Evolutionary conservation across 1,140 invertebrate species (phyloP).

Genomic region (Drosophila teissieri): DNA sequence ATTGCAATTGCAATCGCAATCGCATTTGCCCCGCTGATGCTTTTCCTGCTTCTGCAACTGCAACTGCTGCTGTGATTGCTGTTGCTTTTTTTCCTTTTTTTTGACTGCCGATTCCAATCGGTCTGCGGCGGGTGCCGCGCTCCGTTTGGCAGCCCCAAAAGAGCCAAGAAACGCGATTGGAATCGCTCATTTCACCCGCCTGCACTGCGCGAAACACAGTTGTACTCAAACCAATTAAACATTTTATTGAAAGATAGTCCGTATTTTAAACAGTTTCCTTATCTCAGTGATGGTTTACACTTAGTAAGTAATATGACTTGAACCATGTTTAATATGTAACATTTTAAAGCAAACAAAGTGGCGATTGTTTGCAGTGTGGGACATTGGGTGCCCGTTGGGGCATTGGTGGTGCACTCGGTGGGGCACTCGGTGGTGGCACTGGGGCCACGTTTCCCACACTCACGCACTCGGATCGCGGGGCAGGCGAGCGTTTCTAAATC

Average conservation of each 20-base stretch:
- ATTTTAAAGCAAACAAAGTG: neutral
- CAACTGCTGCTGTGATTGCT: constrained; percentile 11
- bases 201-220: constrained; percentile 8
- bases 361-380: constrained; percentile 3
- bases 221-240: neutral
- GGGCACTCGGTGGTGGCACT: constrained; percentile 18
- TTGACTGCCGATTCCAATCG: constrained; percentile 72
- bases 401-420: constrained; percentile 18
- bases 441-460: constrained; percentile 67
- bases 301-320: too few relatives aligned
- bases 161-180: constrained; percentile 66
- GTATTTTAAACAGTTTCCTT: too few relatives aligned
- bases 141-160: constrained; percentile 75
- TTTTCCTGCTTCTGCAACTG: constrained; percentile 9
- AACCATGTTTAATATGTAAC: too few relatives aligned
- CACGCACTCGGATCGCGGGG: constrained; percentile 54
- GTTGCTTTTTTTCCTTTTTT: neutral
- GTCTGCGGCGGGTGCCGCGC: constrained; percentile 70
- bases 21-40: constrained; percentile 2
- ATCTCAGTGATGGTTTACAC: too few relatives aligned
- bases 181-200: constrained; percentile 71
- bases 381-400: constrained; percentile 1
- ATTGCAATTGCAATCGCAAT: neutral
- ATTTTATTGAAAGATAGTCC: too few relatives aligned
- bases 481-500: constrained; percentile 56